Evolutionary conservation across 1,140 invertebrate genomes (phyloP).

Genomic region (Ceratina australensis): DNA sequence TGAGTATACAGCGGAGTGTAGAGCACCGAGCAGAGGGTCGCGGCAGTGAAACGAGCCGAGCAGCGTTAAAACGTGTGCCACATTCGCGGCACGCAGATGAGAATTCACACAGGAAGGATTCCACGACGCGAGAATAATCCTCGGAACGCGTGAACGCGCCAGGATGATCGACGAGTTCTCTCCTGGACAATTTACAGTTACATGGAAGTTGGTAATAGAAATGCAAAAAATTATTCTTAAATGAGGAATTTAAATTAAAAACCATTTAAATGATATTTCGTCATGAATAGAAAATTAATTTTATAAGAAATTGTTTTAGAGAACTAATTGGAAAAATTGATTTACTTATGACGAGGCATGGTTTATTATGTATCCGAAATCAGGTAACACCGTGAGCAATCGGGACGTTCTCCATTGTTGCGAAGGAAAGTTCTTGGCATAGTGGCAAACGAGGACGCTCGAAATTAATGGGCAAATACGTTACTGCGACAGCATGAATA

Average conservation of each 20-base stretch:
- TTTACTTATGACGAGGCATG: neutral
- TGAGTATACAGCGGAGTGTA: too few species aligned
- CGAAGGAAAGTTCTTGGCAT: slow-evolving; percentile 27
- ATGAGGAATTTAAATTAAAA: too few species aligned
- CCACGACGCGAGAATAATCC: slow-evolving; percentile 11
- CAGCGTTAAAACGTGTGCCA: slow-evolving; percentile 67
- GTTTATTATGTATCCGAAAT: neutral
- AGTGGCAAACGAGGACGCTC: slow-evolving; percentile 29
- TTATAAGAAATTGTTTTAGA: too few species aligned
- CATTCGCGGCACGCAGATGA: slow-evolving; percentile 60
- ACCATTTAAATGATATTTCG: too few species aligned
- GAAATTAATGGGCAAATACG: slow-evolving; percentile 9
- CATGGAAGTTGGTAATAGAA: too few species aligned
- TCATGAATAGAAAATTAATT: too few species aligned
- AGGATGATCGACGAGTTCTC: neutral
- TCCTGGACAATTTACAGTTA: too few species aligned
- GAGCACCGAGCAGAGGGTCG: slow-evolving; percentile 23
- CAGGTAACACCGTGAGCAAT: neutral
- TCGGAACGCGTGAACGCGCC: neutral
- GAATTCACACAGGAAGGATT: slow-evolving; percentile 56
- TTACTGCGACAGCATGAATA: neutral
- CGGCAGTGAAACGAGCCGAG: slow-evolving; percentile 34
- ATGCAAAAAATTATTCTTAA: too few species aligned
- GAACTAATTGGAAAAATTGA: too few species aligned
- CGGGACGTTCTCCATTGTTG: slow-evolving; percentile 48